Base-by-base conservation (phyloP, 2,113 vertebrate genomes). In the Esox niger region DNA sequence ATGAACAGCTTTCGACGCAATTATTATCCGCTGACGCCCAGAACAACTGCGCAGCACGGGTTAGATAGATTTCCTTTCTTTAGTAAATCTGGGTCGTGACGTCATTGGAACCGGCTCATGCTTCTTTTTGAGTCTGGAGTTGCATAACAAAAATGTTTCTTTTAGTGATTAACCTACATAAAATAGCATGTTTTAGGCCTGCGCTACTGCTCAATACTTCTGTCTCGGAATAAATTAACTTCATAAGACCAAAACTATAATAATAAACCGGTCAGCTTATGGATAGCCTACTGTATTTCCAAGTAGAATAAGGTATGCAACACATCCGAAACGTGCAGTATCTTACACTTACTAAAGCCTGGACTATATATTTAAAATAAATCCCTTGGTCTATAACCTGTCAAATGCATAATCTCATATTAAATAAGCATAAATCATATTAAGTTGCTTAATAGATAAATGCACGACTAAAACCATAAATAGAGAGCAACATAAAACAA, bases 41-140 rank as follows among this genome's bases (percentile, higher is more conserved):
- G n/a, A n/a, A n/a, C 47, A 52, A 21, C 47, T 21, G 47, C 47
- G n/a, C 47, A 52, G 47, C 47, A 52, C 1, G 47, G n/a, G 47
- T 52, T 52, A 9, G 47, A 52, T 52, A 21, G 65, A 57, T 35
- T 56, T 23, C 25, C 32, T 67, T 57, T n/a, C 23, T 23, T 67
- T 38, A 31, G 23, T 54, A 71, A 76, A 76, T 79, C 60, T 47
- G 69, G 74, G 68, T 70, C 73, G 71, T 79, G 74, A 78, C 74
- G 71, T 82, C 68, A 76, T 70, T 61, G 64, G 64, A 47, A 71
- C 64, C 72, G 62, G 79, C 65, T 78, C 65, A 62, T 59, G 49
- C 66, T 62, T 66, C 6, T 52, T 52, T 69, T 71, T 54, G 68
- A 67, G 63, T 58, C 71, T 72, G 55, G 73, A n/a, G 69, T 75